A percentile compares a stretch with the other conserved stretches of the same genome.
Evolutionary conservation across 1,140 invertebrate species (phyloP).

Genomic region (Zaprionus tsacasi): DNA sequence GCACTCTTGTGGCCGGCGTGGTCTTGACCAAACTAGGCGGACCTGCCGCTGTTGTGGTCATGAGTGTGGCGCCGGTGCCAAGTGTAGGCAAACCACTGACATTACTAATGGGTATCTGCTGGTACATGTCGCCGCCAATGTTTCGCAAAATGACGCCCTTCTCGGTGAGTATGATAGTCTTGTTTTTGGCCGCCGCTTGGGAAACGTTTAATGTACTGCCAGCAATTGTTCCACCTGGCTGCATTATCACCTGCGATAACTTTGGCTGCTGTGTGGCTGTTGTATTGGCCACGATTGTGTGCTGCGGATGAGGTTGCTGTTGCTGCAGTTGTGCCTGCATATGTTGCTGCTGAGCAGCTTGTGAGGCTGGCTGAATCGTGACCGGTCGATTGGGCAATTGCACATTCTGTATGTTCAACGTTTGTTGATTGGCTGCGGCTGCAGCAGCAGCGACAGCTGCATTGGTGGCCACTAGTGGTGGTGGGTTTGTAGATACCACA

Average conservation of each 20-base stretch:
- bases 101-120: slow-evolving; percentile 83
- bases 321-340: slow-evolving; percentile 80
- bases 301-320: slow-evolving; percentile 79
- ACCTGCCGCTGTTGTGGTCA: slow-evolving; percentile 77
- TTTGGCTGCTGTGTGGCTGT: slow-evolving; percentile 82
- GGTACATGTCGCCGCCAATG: slow-evolving; percentile 82
- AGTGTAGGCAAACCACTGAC: slow-evolving; percentile 69
- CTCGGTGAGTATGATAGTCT: slow-evolving; percentile 82
- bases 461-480: slow-evolving; percentile 73
- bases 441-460: slow-evolving; percentile 47
- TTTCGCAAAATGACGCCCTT: slow-evolving; percentile 82
- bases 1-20: slow-evolving; percentile 51
- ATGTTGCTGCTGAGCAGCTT: slow-evolving; percentile 81
- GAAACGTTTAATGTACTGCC: slow-evolving; percentile 61
- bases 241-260: slow-evolving; percentile 77
- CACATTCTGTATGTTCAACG: slow-evolving; percentile 83
- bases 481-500: slow-evolving; percentile 73
- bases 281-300: slow-evolving; percentile 80
- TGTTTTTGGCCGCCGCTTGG: slow-evolving; percentile 70
- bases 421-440: slow-evolving; percentile 50
- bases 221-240: slow-evolving; percentile 54
- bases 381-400: slow-evolving; percentile 78
- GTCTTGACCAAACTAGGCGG: slow-evolving; percentile 80
- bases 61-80: slow-evolving; percentile 67
- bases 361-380: slow-evolving; percentile 82